Percentiles rank a stretch among this genome's conserved stretches.
Evolutionary conservation across 2,797 vertebrate species (phyloP).

Genomic region (Peromyscus melanophrys): DNA sequence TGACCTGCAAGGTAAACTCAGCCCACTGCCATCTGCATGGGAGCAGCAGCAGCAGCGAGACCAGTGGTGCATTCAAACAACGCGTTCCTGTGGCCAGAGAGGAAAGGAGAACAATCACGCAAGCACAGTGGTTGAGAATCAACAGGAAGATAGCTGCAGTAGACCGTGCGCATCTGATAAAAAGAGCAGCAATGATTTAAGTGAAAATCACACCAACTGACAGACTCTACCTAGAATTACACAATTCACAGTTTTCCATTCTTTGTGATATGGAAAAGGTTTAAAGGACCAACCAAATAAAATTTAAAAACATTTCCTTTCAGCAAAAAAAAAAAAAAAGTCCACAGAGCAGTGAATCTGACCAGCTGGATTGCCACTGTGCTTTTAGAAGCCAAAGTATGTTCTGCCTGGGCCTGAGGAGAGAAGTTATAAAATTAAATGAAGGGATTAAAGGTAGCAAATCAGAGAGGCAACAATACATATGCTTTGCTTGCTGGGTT

Average conservation of each 20-base stretch:
- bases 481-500: background rate
- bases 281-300: background rate
- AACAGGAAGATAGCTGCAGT: background rate
- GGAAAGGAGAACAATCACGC: background rate
- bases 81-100: background rate
- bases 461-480: background rate
- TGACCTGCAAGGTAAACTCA: background rate
- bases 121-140: background rate
- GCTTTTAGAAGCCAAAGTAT: background rate
- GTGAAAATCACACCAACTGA: background rate
- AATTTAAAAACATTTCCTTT: background rate
- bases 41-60: background rate
- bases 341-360: too few relatives aligned
- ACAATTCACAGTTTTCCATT: background rate
- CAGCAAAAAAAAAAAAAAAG: background rate
- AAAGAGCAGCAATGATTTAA: background rate
- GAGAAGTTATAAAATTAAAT: background rate
- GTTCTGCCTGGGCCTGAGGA: background rate
- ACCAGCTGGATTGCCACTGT: too few relatives aligned
- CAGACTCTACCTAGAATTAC: background rate
- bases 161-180: background rate
- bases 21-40: constrained; percentile 12
- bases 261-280: background rate
- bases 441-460: background rate
- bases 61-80: background rate